These are phyloP conservation scores for Zosterops pallidus DNA, from an alignment of 2,113 vertebrate genomes.

Conservation along the genomic window DNA sequence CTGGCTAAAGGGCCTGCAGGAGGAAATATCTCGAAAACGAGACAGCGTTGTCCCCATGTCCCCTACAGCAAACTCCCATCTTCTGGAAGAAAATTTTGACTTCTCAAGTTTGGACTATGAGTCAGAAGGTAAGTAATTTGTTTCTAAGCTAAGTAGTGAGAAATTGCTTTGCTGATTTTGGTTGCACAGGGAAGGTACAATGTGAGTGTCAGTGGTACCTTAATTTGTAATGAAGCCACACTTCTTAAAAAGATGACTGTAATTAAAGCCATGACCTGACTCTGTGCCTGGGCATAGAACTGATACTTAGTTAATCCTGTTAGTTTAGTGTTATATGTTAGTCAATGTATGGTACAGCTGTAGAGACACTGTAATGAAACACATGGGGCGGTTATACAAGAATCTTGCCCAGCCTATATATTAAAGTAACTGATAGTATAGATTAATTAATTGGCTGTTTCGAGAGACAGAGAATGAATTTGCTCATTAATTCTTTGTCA, in stretches of 20 bases:
- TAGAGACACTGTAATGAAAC: not conserved
- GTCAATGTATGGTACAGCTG: not conserved
- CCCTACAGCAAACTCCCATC: slow-evolving; percentile 77
- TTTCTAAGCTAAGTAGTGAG: not conserved
- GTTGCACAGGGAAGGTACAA: not conserved
- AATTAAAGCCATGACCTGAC: not conserved
- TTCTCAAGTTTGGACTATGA: slow-evolving; percentile 80
- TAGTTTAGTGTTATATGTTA: not conserved
- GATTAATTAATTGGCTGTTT: not conserved
- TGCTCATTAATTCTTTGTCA: not conserved
- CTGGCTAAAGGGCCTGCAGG: slow-evolving; percentile 78
- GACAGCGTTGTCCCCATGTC: slow-evolving; percentile 72
- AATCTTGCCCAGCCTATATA: not conserved
- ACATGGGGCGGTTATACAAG: not conserved
- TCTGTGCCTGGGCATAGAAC: not conserved
- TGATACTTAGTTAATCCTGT: not conserved
- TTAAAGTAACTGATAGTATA: not conserved
- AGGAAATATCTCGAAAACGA: slow-evolving; percentile 75
- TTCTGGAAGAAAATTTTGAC: slow-evolving; percentile 81
- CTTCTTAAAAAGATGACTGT: not conserved
- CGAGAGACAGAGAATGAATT: not conserved
- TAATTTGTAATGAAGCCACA: not conserved
- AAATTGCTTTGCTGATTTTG: not conserved
- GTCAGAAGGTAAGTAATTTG: slow-evolving; percentile 71
- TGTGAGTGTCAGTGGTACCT: not conserved